These are phyloP conservation scores for Protobothrops mucrosquamatus DNA, from an alignment of 2,113 vertebrate genomes.

Conservation along the genomic window DNA sequence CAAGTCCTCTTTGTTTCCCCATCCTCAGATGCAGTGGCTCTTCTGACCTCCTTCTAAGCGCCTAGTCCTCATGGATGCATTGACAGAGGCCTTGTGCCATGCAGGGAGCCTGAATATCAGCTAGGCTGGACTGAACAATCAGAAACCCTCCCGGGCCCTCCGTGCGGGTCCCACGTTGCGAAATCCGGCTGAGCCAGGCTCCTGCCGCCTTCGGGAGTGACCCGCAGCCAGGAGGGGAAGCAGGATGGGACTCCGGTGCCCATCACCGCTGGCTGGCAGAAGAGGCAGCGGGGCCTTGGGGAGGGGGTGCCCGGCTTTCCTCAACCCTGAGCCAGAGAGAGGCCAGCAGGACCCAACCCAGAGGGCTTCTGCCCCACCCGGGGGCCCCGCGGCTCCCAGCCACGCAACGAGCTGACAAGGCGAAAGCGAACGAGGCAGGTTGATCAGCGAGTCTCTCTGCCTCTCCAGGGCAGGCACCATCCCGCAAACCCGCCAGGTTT, in stretches of 20 bases:
- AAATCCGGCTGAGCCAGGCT: background rate
- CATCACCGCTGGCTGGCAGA: background rate
- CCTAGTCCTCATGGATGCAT: background rate
- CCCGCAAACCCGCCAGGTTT: background rate
- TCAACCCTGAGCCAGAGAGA: background rate
- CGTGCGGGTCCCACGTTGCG: background rate
- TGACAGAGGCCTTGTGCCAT: background rate
- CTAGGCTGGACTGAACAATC: background rate
- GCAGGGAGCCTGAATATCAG: background rate
- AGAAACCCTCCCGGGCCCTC: background rate
- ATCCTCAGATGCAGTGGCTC: background rate
- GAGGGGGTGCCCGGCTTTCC: background rate
- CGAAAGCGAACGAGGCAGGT: background rate
- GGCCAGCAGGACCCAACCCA: background rate
- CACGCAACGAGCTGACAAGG: background rate
- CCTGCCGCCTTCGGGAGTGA: background rate
- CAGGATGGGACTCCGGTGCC: background rate
- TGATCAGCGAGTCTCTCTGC: background rate
- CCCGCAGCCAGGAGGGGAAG: background rate
- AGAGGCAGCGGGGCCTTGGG: background rate
- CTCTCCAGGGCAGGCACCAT: background rate
- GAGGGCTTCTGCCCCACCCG: background rate
- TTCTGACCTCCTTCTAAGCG: background rate
- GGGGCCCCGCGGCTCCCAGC: background rate
- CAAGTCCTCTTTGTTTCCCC: background rate